Conservation (phyloP, 2,113 vertebrate genomes). For the Crotalus tigris region DNA sequence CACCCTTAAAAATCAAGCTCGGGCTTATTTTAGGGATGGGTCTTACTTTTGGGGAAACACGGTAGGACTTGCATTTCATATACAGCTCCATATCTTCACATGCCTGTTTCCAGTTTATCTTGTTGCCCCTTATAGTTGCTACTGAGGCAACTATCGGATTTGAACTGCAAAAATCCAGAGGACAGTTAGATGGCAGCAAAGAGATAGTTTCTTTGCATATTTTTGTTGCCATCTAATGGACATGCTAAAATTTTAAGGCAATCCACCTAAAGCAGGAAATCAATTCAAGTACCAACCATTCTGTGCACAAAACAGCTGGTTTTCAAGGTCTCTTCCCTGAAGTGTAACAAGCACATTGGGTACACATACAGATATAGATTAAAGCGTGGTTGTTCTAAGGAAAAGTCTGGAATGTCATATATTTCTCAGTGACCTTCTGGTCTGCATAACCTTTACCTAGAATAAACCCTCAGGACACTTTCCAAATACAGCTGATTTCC, state of each 20-base stretch:
- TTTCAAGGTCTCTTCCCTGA: background rate
- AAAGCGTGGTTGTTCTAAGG: background rate
- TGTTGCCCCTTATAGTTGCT: background rate
- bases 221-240: background rate
- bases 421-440: background rate
- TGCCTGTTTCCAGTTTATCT: background rate
- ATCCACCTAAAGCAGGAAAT: background rate
- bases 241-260: background rate
- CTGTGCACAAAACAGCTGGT: background rate
- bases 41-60: no score
- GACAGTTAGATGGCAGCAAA: background rate
- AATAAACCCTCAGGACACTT: background rate
- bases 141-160: background rate
- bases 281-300: background rate
- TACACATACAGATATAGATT: background rate
- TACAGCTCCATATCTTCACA: background rate
- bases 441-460: background rate
- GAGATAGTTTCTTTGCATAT: background rate
- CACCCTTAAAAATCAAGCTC: no score
- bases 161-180: background rate
- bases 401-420: background rate
- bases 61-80: background rate
- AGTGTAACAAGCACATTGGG: background rate
- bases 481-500: background rate
- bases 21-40: no score